These are phyloP conservation scores for Halocaridina rubra DNA, from an alignment of 2,888 invertebrate species.

Conservation along the genomic window DNA sequence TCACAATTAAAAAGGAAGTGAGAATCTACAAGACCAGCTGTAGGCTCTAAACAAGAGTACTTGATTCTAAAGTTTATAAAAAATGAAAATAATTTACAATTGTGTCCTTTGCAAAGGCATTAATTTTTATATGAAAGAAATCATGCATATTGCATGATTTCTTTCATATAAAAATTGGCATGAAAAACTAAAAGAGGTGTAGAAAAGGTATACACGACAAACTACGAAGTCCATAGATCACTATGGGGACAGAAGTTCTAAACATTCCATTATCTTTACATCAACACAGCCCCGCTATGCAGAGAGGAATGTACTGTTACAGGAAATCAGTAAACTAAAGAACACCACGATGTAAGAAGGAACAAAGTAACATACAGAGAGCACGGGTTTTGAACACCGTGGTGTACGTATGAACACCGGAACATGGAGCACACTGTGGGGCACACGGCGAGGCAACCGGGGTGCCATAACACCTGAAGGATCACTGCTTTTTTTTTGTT, in stretches of 20 bases:
- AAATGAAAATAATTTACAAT: too few species aligned
- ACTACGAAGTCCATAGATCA: background rate
- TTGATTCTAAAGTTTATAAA: too few species aligned
- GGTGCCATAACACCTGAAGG: conserved; percentile 3
- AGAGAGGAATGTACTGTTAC: conserved; percentile 27
- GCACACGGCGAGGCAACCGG: conserved; percentile 45
- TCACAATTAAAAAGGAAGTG: too few species aligned
- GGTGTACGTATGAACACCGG: conserved; percentile 30
- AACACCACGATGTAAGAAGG: conserved; percentile 47
- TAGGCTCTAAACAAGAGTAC: too few species aligned
- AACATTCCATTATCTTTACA: background rate
- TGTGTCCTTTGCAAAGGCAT: too few species aligned
- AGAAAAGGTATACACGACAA: background rate
- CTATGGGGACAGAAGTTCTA: conserved; percentile 3
- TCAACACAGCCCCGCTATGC: conserved; percentile 17
- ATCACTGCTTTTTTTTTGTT: background rate
- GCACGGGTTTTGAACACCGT: conserved; percentile 25
- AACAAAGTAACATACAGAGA: conserved; percentile 42
- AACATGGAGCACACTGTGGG: conserved; percentile 46
- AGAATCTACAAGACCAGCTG: background rate
- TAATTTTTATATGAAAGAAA: too few species aligned
- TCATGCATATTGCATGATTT: too few species aligned
- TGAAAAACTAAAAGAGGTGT: too few species aligned
- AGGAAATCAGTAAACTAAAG: conserved; percentile 35
- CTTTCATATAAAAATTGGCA: too few species aligned